phyloP scores from a whole-genome alignment of 92 coral and sea anemone genomes.

The Epizoanthus illoricatus region DNA sequence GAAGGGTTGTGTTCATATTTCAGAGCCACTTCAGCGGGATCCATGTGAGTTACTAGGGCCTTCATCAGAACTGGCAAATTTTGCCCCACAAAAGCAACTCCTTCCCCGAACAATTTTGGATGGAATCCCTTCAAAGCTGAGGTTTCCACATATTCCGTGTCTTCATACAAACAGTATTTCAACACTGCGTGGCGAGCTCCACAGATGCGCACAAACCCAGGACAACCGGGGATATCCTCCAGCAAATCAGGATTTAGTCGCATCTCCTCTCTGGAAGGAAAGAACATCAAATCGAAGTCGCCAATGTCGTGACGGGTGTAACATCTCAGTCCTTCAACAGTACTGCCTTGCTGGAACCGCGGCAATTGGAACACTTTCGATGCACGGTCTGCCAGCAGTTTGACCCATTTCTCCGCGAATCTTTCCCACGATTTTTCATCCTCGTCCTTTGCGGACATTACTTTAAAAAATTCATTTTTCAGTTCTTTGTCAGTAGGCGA shows the following conservation, averaged over 20 bases:
- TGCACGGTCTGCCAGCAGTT: not conserved
- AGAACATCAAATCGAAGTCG: constrained; percentile 63
- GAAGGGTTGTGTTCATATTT: constrained; percentile 18
- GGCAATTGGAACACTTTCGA: constrained; percentile 1
- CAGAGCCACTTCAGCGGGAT: constrained; percentile 16
- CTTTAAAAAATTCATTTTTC: constrained; percentile 35
- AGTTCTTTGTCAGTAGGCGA: constrained; percentile 20
- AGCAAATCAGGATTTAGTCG: constrained; percentile 47
- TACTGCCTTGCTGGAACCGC: constrained; percentile 47
- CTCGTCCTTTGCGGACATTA: constrained; percentile 33
- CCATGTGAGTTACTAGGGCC: constrained; percentile 12
- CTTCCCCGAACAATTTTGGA: constrained; percentile 56
- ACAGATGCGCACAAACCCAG: constrained; percentile 54
- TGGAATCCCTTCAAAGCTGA: constrained; percentile 58
- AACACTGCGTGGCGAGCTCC: constrained; percentile 59
- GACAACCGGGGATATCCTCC: constrained; percentile 35
- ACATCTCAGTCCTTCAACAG: constrained; percentile 58
- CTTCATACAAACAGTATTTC: constrained; percentile 46
- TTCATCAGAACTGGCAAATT: constrained; percentile 4
- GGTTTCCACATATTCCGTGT: constrained; percentile 55
- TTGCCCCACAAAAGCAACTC: not conserved
- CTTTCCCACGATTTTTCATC: constrained; percentile 7
- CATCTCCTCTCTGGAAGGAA: constrained; percentile 42
- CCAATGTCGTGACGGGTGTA: constrained; percentile 53
- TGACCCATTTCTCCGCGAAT: constrained; percentile 1